phyloP scores from a whole-genome alignment of 2,797 vertebrate genomes.

The Tapirus indicus region DNA sequence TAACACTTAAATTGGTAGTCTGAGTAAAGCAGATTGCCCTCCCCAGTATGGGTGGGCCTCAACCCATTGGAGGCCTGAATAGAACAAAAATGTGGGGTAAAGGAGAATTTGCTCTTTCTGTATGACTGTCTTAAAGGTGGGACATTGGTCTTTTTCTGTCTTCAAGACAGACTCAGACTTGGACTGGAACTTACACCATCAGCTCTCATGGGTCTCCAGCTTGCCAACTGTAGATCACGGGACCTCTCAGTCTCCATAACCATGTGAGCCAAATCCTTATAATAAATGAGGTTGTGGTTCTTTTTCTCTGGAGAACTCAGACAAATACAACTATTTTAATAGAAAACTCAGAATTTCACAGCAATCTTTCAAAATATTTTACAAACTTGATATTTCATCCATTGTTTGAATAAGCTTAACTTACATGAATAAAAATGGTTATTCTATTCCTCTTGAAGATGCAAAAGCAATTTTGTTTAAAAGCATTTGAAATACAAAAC shows the following conservation, averaged over 20 bases:
- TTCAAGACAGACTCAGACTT: neutral
- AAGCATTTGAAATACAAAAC: neutral
- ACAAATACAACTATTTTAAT: neutral
- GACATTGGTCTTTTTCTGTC: neutral
- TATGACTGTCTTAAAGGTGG: neutral
- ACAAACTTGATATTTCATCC: neutral
- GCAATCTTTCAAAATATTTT: slow-evolving; percentile 23
- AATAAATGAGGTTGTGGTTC: neutral
- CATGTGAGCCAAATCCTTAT: neutral
- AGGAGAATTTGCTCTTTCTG: neutral
- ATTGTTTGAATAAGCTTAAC: slow-evolving; percentile 15
- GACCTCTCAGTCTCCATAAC: neutral
- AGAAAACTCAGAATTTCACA: neutral
- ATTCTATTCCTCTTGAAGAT: neutral
- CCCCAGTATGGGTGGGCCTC: neutral
- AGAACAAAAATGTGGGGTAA: neutral
- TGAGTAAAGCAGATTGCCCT: neutral
- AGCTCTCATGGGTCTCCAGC: neutral
- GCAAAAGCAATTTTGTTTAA: neutral
- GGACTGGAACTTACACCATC: neutral
- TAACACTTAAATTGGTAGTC: neutral
- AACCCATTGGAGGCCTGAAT: neutral
- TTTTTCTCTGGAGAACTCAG: neutral
- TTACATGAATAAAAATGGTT: neutral
- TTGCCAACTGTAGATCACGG: neutral